Percentiles rank a stretch among this genome's conserved stretches.
Conservation (phyloP, 2,797 vertebrate species). For the Eulemur mongoz region DNA sequence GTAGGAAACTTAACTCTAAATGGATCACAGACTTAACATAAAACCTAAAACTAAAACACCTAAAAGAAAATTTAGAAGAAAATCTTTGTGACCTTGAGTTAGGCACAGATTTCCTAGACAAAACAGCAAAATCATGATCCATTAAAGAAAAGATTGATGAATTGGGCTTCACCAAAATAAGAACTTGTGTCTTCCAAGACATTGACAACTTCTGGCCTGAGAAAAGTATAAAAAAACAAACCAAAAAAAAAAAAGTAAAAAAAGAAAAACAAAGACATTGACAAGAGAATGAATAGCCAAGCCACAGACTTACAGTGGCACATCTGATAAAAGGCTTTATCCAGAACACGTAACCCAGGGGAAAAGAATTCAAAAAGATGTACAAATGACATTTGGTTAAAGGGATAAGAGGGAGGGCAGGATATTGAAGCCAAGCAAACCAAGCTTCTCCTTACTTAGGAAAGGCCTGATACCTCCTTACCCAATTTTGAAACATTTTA, state of each 20-base stretch:
- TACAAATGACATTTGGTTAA: not conserved
- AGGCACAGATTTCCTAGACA: not conserved
- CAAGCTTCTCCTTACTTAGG: not conserved
- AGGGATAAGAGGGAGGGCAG: not conserved
- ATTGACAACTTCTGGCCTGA: not conserved
- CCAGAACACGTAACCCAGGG: not conserved
- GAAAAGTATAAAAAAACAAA: no score
- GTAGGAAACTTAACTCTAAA: conserved; percentile 19
- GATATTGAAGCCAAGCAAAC: not conserved
- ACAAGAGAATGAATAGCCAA: not conserved
- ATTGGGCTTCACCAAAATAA: not conserved
- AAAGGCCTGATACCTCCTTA: not conserved
- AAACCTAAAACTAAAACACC: not conserved
- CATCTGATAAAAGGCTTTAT: not conserved
- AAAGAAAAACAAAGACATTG: not conserved
- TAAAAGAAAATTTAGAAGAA: not conserved
- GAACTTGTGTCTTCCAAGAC: not conserved
- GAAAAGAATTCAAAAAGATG: conserved; percentile 2
- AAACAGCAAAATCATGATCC: not conserved
- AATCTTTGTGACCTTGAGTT: not conserved
- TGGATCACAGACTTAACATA: not conserved
- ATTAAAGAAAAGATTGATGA: not conserved
- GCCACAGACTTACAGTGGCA: not conserved
- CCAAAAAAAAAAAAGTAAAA: no score
- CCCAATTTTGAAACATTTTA: not conserved